These are phyloP conservation scores for Drosophila neotestacea DNA, from an alignment of 2,888 invertebrate genomes.

Conservation along the genomic window DNA sequence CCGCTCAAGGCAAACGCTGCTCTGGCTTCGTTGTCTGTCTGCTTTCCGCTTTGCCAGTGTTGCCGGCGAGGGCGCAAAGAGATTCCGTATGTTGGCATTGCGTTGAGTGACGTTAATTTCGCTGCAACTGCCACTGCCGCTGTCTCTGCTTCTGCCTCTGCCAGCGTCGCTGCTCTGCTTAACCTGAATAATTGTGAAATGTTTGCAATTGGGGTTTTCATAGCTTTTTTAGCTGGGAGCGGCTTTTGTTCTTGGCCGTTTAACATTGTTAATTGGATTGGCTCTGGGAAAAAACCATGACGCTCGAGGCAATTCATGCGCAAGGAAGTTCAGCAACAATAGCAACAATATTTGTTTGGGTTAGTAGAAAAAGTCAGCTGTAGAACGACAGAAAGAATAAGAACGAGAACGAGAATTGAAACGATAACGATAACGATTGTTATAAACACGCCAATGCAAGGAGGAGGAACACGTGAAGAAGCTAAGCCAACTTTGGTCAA, in stretches of 20 bases:
- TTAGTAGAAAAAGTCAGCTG: conserved; percentile 61
- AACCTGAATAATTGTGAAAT: conserved; percentile 77
- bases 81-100: conserved; percentile 80
- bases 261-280: conserved; percentile 64
- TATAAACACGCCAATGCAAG: conserved; percentile 42
- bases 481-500: conserved; percentile 56
- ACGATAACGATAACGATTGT: conserved; percentile 57
- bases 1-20: conserved; percentile 68
- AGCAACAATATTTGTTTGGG: conserved; percentile 25
- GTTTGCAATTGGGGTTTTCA: conserved; percentile 58
- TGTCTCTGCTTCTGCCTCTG: conserved; percentile 21
- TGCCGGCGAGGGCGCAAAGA: conserved; percentile 73
- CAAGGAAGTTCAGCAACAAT: conserved; percentile 25
- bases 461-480: conserved; percentile 11
- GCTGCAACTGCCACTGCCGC: conserved; percentile 18
- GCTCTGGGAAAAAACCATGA: conserved; percentile 26
- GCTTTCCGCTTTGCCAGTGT: conserved; percentile 60
- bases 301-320: conserved; percentile 54
- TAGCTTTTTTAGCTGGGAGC: conserved; percentile 30
- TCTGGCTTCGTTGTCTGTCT: conserved; percentile 66
- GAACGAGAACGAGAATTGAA: not conserved
- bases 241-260: conserved; percentile 54
- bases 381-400: conserved; percentile 3
- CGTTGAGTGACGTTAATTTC: conserved; percentile 71
- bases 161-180: conserved; percentile 59